Base-by-base conservation (phyloP, 2,797 vertebrate species). In the Taenioides sp. region DNA sequence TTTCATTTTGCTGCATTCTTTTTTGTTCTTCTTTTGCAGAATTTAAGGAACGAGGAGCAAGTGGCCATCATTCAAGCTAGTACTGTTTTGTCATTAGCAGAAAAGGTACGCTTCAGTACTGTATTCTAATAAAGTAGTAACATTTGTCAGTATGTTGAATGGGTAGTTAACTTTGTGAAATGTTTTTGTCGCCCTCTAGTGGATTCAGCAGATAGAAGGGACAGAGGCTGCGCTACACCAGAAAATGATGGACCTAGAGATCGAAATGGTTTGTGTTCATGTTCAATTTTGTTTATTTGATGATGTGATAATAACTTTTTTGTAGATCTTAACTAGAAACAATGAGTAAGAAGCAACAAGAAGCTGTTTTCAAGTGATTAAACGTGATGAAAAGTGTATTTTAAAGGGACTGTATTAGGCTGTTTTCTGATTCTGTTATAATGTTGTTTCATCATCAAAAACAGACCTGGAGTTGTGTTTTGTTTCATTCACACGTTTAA, bases 11-110 rank as follows among this genome's bases (percentile, higher is more conserved):
- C 25, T 0, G 10, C 60, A 37, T 18, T 2, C 12, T 63, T 69
- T 62, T 10, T 22, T 67, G 5, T 61, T 9, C 23, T 66, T 77
- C 74, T 84, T 4, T 58, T 37, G 23, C 80, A 99, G 98, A 99
- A 99, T 84, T 91, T 99, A 87, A 95, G 98, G 85, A 99, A 99
- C 75, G 98, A 99, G 91, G 98, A 99, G 70, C 98, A 99, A 88
- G 98, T 99, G 81, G 98, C 98, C 78, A 99, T 99, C 75, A 99
- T 99, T 86, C 98, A 99, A 89, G 98, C 98, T 23, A 98, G 98
- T 84, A 99, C 98, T 0, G 98, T 99, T 49, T 88, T 99, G 72
- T 99, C 98, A 14, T 91, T 99, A 57, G 98, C 98, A 73, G 98
- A 99, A 89, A 99, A 99, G 97, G 98, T 99, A 43, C 18, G 17